Base-by-base conservation (phyloP, 2,797 vertebrate genomes). In the Falco biarmicus region DNA sequence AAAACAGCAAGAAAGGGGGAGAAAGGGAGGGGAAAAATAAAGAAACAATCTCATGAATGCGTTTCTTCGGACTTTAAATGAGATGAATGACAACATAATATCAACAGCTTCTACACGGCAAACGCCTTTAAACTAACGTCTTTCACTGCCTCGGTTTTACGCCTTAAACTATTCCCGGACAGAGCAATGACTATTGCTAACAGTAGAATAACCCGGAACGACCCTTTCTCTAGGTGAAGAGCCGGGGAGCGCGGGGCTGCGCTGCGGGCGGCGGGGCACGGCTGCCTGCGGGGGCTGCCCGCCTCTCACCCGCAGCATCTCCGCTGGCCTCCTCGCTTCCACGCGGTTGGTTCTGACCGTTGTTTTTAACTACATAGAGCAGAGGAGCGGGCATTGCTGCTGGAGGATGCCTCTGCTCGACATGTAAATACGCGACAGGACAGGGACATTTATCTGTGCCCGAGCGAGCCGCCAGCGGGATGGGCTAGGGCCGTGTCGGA, bases 21-120 rank as follows among this genome's bases (percentile, higher is more conserved):
- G 96, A 97, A 97, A 96, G 96, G 59, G 93, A 97, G 39, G 87
- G 17, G 83, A 95, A 97, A 98, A 97, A 97, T 94, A 98, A 98
- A 98, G 98, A 98, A 98, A 97, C 97, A 96, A 95, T 97, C 97
- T 97, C 91, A 97, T 98, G 97, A 98, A 98, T 98, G 96, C 97
- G 32, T 97, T 98, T 97, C 96, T 97, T 95, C 83, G 94, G 96
- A 96, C 94, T 97, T 94, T 94, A 96, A 97, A 97, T 81, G 90
- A 95, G 96, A 95, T 96, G 96, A 97, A 91, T 95, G 98, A 97
- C 98, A 97, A 98, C 97, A 97, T 97, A 97, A 97, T 98, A 87
- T 89, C 96, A 97, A 94, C 97, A 69, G 97, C 89, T 97, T 94
- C 93, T 94, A 93, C 96, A 87, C 87, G 94, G 96, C 94, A 95